Base-by-base conservation (phyloP, 2,797 vertebrate species). In the Sebastes minor region DNA sequence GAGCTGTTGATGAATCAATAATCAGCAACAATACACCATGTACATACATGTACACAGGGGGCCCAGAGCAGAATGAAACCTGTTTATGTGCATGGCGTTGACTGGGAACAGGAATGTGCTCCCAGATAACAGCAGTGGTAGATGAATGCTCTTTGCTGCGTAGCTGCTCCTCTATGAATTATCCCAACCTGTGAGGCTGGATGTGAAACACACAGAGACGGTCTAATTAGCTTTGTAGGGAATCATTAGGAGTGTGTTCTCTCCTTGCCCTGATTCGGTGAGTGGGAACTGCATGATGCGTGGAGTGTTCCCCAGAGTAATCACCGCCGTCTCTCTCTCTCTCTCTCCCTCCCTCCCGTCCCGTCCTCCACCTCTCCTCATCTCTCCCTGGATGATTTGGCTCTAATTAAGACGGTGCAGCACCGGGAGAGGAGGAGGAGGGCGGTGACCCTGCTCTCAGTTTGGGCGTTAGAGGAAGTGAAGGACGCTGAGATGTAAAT, bases 141-240 rank as follows among this genome's bases (percentile, higher is more conserved):
- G 63, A 69, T 82, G 38, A 78, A 25, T 38, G 75, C 22, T 70
- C 30, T 52, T 22, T 56, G 30, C 69, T 22, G 2, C 38, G 8
- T 61, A 10, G 25, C 65, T 14, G 23, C 71, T 75, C 63, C 69
- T 61, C n/a, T 30, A 53, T 78, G 81, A 82, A 28, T 81, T 2
- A 79, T 82, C 75, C 12, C 74, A 56, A 81, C 78, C 69, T 67
- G 81, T 23, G 88, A 67, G 75, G 73, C 69, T n/a, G 74, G 46
- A 60, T 76, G 23, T 65, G 79, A 84, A 74, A 79, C 79, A 33
- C 18, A 33, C n/a, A 77, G 63, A 83, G 83, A 42, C 11, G 61
- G 3, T 83, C 86, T 89, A 89, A 92, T 93, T 89, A 90, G 77
- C 86, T 74, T 85, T 60, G 87, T 70, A 63, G 81, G 70, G 79